A percentile compares a stretch with the other conserved stretches of the same genome.
Conservation (phyloP, 2,113 vertebrate species). For the Pteropus alecto region DNA sequence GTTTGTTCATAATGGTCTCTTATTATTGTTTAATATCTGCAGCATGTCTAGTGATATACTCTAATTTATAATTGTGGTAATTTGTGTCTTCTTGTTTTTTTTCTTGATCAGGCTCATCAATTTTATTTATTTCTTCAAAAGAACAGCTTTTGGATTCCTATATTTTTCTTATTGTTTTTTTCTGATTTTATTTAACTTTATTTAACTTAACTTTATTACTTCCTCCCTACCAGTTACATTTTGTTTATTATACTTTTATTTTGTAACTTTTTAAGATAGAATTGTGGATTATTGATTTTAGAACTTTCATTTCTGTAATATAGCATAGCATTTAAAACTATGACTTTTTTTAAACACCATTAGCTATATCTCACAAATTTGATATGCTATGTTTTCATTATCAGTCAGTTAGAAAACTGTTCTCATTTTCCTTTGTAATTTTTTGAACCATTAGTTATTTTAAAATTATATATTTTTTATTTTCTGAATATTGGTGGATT, state of each 20-base stretch:
- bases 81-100: background rate
- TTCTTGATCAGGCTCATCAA: background rate
- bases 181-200: background rate
- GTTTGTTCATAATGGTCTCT: background rate
- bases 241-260: background rate
- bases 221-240: background rate
- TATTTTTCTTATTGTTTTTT: background rate
- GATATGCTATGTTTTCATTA: background rate
- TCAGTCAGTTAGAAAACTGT: background rate
- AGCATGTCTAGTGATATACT: background rate
- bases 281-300: background rate
- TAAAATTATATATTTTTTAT: background rate
- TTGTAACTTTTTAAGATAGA: background rate
- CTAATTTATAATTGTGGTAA: background rate
- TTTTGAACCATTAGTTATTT: background rate
- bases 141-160: background rate
- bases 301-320: background rate
- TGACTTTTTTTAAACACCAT: background rate
- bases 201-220: background rate
- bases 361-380: background rate
- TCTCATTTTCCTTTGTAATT: background rate
- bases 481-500: background rate
- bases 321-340: background rate
- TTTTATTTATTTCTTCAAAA: background rate
- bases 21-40: background rate